A percentile compares a stretch with the other conserved stretches of the same genome.
Conservation (phyloP, 1,140 invertebrate species). For the Euglossa dilemma region DNA sequence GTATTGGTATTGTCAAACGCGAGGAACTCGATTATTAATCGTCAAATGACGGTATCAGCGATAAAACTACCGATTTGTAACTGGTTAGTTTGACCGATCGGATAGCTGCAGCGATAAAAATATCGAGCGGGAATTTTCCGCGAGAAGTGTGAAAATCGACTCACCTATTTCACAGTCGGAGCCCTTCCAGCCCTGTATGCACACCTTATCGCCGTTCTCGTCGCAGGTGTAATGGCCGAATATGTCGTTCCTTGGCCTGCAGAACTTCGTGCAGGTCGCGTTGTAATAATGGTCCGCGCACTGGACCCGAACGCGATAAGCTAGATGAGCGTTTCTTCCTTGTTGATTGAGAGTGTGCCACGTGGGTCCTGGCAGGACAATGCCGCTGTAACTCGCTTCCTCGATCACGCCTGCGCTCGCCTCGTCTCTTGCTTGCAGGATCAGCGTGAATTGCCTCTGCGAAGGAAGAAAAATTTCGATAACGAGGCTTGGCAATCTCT, state of each 20-base stretch:
- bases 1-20: too few relatives aligned
- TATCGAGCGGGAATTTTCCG: too few relatives aligned
- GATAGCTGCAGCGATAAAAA: too few relatives aligned
- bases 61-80: too few relatives aligned
- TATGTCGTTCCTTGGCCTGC: constrained; percentile 94
- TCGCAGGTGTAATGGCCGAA: constrained; percentile 97
- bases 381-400: constrained; percentile 93
- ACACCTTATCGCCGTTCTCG: constrained; percentile 93
- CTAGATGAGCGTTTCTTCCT: constrained; percentile 88
- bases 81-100: too few relatives aligned
- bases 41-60: too few relatives aligned
- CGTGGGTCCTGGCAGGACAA: constrained; percentile 92
- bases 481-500: constrained; percentile 13
- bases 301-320: constrained; percentile 94
- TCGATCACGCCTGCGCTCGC: constrained; percentile 90
- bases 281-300: constrained; percentile 97
- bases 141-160: constrained; percentile 57
- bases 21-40: too few relatives aligned
- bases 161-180: constrained; percentile 95
- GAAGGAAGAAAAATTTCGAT: constrained; percentile 74
- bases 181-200: constrained; percentile 96
- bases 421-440: constrained; percentile 94
- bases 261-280: constrained; percentile 96
- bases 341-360: constrained; percentile 95
- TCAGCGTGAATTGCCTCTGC: constrained; percentile 95